Evolutionary conservation across 2,888 invertebrate species (phyloP).

Genomic region (Maniola hyperantus): DNA sequence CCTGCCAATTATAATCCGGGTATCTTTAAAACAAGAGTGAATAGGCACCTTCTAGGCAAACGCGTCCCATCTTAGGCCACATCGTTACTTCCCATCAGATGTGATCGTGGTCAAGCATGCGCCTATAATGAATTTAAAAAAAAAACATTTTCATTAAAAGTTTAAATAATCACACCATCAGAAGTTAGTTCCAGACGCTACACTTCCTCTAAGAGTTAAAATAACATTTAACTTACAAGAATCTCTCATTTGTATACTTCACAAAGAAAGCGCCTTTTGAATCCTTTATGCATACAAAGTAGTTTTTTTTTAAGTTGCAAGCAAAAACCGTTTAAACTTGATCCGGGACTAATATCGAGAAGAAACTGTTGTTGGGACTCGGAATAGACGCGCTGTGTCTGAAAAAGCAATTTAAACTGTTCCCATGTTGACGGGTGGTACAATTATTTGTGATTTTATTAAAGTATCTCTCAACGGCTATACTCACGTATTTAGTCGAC

Average conservation of each 20-base stretch:
- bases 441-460: too few relatives aligned
- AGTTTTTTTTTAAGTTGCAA: constrained; percentile 45
- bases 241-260: constrained; percentile 30
- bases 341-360: constrained; percentile 67
- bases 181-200: background rate
- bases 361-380: constrained; percentile 68
- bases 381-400: constrained; percentile 70
- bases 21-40: too few relatives aligned
- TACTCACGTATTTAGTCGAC: too few relatives aligned
- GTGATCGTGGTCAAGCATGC: too few relatives aligned
- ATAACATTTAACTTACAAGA: constrained; percentile 6
- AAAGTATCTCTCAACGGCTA: too few relatives aligned
- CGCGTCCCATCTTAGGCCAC: too few relatives aligned
- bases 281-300: constrained; percentile 43
- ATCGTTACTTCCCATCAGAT: too few relatives aligned
- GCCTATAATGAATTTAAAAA: too few relatives aligned
- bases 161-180: background rate
- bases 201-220: background rate
- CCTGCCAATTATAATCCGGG: too few relatives aligned
- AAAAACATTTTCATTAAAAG: background rate
- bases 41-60: too few relatives aligned
- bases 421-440: constrained; percentile 51
- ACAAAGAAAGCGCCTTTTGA: constrained; percentile 34
- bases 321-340: constrained; percentile 63
- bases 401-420: constrained; percentile 81